Percentiles rank a stretch among this genome's conserved stretches.
Evolutionary conservation across 2,797 vertebrate genomes (phyloP).

Genomic region (Spheniscus humboldti): DNA sequence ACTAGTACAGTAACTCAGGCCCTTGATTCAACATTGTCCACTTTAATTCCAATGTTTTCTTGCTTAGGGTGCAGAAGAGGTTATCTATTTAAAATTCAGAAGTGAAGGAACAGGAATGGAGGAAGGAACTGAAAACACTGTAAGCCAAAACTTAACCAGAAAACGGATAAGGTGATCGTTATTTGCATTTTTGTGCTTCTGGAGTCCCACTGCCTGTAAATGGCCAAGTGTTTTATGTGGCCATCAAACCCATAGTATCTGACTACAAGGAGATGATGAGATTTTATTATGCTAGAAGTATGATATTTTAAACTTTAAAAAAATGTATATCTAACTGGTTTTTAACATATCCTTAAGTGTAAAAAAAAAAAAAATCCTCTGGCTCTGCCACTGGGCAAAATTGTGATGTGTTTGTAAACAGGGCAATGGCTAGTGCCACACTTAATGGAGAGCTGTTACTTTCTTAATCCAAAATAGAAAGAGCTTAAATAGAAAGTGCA

Average conservation of each 20-base stretch:
- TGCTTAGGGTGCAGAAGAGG: not conserved
- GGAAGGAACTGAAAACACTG: not conserved
- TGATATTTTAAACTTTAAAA: not conserved
- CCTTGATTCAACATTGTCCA: not conserved
- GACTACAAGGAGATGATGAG: not conserved
- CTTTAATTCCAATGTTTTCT: not conserved
- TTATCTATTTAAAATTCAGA: no score
- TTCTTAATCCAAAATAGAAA: slow-evolving; percentile 26
- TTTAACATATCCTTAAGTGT: not conserved
- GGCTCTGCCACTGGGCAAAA: not conserved
- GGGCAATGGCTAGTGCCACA: not conserved
- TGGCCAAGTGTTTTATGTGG: not conserved
- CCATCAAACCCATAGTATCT: accelerated
- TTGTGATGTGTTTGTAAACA: not conserved
- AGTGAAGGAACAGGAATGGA: not conserved
- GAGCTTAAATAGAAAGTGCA: slow-evolving; percentile 27
- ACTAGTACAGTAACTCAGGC: not conserved
- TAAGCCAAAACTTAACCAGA: not conserved
- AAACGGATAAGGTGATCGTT: not conserved
- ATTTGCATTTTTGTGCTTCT: not conserved
- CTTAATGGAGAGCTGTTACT: not conserved
- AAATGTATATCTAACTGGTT: not conserved
- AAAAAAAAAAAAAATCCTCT: not conserved
- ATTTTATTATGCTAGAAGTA: not conserved
- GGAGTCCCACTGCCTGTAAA: not conserved